These are phyloP conservation scores for Halesus radiatus DNA, from an alignment of 1,140 invertebrate species.

Conservation along the genomic window DNA sequence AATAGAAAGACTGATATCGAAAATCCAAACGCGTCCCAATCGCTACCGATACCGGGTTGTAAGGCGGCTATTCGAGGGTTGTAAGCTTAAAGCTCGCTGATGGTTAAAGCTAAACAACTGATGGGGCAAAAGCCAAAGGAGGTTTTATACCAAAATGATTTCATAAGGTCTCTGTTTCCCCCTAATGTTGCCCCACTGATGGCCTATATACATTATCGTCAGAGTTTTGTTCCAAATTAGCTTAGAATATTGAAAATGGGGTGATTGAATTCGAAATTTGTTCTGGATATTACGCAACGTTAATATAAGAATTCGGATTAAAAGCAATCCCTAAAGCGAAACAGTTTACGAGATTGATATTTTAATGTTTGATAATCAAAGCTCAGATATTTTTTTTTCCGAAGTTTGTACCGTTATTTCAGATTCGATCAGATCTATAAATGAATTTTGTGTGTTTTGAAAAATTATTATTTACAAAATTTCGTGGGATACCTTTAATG, in stretches of 20 bases:
- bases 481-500: no score
- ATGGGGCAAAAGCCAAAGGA: background rate
- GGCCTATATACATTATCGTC: slow-evolving; percentile 35
- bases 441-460: no score
- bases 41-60: background rate
- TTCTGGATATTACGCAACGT: slow-evolving; percentile 19
- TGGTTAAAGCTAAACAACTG: slow-evolving; percentile 20
- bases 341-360: background rate
- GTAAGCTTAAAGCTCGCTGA: slow-evolving; percentile 6
- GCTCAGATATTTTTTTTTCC: no score
- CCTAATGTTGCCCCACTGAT: slow-evolving; percentile 10
- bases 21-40: background rate
- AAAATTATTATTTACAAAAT: no score
- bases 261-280: slow-evolving; percentile 20
- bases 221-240: slow-evolving; percentile 21
- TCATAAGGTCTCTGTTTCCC: slow-evolving; percentile 25
- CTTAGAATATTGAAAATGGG: slow-evolving; percentile 23
- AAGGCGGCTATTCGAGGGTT: background rate
- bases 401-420: no score
- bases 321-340: slow-evolving; percentile 16
- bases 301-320: slow-evolving; percentile 8
- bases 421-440: no score
- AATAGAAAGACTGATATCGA: background rate
- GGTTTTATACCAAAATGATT: slow-evolving; percentile 20
- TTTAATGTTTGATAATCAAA: slow-evolving; percentile 13